A percentile compares a stretch with the other conserved stretches of the same genome.
phyloP scores from a whole-genome alignment of 64 coral and sea anemone genomes.

The Pachyseris speciosa region DNA sequence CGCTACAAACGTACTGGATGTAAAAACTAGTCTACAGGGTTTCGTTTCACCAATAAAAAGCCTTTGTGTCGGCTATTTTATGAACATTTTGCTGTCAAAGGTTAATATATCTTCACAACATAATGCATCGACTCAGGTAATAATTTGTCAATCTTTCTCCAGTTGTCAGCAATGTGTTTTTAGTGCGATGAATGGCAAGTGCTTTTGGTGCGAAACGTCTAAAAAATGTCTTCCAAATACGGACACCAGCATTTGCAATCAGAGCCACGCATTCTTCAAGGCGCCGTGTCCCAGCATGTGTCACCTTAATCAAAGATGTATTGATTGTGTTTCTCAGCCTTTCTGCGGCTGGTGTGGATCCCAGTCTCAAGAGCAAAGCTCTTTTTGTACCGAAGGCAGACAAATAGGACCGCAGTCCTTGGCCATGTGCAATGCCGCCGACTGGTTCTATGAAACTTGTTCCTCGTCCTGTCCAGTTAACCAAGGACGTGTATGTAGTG shows the following conservation, averaged over 20 bases:
- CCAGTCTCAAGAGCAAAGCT: background rate
- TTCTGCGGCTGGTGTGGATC: slow-evolving; percentile 52
- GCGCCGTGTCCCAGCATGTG: slow-evolving; percentile 13
- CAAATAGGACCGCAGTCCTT: background rate
- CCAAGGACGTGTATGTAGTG: slow-evolving; percentile 26
- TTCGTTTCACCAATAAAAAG: background rate
- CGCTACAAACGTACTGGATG: too few species aligned
- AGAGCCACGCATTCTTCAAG: background rate
- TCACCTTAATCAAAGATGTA: slow-evolving; percentile 4
- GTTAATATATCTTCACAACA: too few species aligned
- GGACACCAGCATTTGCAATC: background rate
- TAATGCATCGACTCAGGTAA: too few species aligned
- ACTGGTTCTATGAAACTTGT: slow-evolving; percentile 60
- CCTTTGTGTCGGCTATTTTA: background rate
- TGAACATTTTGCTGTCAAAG: background rate
- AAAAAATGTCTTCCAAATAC: slow-evolving; percentile 13
- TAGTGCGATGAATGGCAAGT: slow-evolving; percentile 28
- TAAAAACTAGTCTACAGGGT: background rate
- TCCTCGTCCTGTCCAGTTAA: slow-evolving; percentile 8
- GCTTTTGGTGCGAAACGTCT: slow-evolving; percentile 58
- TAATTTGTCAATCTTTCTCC: background rate
- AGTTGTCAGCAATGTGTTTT: slow-evolving; percentile 55
- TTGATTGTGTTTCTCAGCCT: background rate
- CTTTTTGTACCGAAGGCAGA: background rate
- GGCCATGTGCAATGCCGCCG: background rate